Evolutionary conservation across 2,113 vertebrate species (phyloP).

Genomic region (Acanthisitta chloris): DNA sequence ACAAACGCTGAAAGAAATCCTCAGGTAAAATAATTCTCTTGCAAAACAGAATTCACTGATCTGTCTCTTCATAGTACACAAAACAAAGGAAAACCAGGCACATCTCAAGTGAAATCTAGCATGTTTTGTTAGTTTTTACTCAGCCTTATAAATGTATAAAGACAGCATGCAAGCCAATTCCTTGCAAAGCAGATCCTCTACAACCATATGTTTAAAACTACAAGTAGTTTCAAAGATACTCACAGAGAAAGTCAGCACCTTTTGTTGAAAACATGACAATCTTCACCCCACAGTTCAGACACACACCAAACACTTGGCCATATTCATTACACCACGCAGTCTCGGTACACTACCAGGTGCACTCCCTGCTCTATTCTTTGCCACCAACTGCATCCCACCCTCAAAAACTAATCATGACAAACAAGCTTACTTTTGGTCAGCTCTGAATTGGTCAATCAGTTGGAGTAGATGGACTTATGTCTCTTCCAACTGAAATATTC

Average conservation of each 20-base stretch:
- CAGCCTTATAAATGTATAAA: not conserved
- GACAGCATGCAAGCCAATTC: not conserved
- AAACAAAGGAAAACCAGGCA: not conserved
- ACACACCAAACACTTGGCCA: not conserved
- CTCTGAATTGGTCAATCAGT: not conserved
- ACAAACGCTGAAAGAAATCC: not conserved
- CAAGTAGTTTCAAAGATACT: not conserved
- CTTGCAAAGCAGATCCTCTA: not conserved
- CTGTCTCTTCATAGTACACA: not conserved
- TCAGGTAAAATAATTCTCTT: not conserved
- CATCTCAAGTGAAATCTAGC: not conserved
- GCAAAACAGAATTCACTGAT: not conserved
- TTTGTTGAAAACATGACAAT: not conserved
- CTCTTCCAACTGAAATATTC: not conserved
- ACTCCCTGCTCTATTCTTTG: not conserved
- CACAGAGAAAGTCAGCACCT: not conserved
- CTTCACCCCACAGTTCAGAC: not conserved
- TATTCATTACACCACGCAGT: not conserved
- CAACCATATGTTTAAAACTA: not conserved
- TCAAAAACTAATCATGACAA: not conserved
- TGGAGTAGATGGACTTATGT: not conserved
- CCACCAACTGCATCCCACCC: not conserved
- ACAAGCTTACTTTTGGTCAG: not conserved
- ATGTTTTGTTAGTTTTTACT: not conserved
- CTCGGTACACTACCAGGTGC: not conserved